phyloP scores from a whole-genome alignment of 2,888 invertebrate species.

The Penaeus monodon region DNA sequence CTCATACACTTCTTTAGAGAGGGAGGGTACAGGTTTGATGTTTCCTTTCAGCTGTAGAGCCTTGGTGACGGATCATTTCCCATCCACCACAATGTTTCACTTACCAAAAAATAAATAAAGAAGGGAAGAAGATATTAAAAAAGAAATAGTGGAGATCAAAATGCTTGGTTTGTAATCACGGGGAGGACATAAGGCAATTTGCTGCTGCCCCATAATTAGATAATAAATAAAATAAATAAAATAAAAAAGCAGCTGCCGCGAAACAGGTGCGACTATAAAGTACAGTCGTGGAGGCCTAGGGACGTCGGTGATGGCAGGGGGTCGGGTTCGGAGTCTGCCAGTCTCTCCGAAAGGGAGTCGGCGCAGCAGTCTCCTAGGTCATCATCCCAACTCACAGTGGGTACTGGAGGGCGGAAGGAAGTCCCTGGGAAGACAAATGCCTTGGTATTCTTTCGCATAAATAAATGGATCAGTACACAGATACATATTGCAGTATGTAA shows the following conservation, averaged over 20 bases:
- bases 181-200: background rate
- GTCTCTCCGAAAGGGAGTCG: conserved; percentile 50
- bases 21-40: too few relatives aligned
- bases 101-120: too few relatives aligned
- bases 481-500: too few relatives aligned
- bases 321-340: conserved; percentile 60
- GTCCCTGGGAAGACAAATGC: conserved; percentile 19
- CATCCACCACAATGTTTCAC: too few relatives aligned
- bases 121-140: background rate
- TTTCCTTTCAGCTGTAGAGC: too few relatives aligned
- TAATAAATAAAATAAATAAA: background rate
- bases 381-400: conserved; percentile 59
- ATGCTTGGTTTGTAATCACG: background rate
- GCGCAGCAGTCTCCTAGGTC: conserved; percentile 57
- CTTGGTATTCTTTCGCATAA: too few relatives aligned
- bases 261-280: conserved; percentile 31
- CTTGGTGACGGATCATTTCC: too few relatives aligned
- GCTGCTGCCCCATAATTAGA: background rate
- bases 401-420: conserved; percentile 50
- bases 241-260: background rate
- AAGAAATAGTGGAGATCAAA: background rate
- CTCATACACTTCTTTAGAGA: too few relatives aligned
- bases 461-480: too few relatives aligned
- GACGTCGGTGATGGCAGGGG: conserved; percentile 59
- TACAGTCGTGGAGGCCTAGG: conserved; percentile 59